Base-by-base conservation (phyloP, 2,113 vertebrate genomes). In the Zapus hudsonius region DNA sequence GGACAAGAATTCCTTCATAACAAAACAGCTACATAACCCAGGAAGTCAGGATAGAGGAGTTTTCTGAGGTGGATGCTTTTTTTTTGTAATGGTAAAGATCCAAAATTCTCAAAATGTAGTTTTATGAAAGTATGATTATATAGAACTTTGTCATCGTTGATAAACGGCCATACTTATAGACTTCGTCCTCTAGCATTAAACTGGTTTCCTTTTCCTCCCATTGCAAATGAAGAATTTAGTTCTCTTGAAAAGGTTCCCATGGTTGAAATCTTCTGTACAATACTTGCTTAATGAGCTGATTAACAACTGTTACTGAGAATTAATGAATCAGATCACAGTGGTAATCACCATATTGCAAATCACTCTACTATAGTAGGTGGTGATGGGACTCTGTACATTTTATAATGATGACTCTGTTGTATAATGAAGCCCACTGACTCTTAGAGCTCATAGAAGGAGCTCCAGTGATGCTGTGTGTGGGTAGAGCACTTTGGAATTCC, bases 231-330 rank as follows among this genome's bases (percentile, higher is more conserved):
- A 97, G 96, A 97, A 96, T 87, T 96, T 96, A 95, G 97, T 97
- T 92, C 75, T 97, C 97, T 96, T 95, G 93, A 95, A 98, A 95
- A 97, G 95, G 89, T 97, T 97, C 93, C 95, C 97, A 95, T 96
- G 96, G 98, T 97, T 98, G 98, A 98, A 96, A 96, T 98, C 95
- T 98, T 97, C 97, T 97, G 97, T 96, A 98, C 96, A 23, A 97
- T 98, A 97, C 96, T 94, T 97, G 97, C 96, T 97, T 98, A 98
- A 98, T 98, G 98, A 98, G 97, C 98, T 98, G 97, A 97, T 98
- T 98, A 98, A 98, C 98, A 98, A 98, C 98, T 97, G 97, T 98
- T 98, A 98, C 97, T 94, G 97, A 98, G 95, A 98, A 98, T 98
- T 98, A 98, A 98, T 98, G 98, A 98, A 97, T 98, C 97, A 97